Base-by-base conservation (phyloP, 2,888 invertebrate species). In the Arrhopalites spinosus region DNA sequence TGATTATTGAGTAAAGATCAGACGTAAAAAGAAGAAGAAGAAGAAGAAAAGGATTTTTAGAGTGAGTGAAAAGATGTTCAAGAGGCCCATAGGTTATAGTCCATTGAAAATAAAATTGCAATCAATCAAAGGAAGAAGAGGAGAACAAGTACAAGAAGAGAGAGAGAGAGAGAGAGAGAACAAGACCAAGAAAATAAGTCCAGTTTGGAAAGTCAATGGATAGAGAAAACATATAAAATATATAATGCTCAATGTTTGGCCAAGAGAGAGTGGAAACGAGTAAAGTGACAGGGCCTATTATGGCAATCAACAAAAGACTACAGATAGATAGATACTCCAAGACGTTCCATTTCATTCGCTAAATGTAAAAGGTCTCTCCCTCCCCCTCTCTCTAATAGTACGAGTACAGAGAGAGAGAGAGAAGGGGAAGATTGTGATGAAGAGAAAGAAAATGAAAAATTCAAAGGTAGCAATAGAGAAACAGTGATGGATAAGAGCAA, bases 401-500 rank as follows among this genome's bases (percentile, higher is more conserved):
- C 8, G n/a, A 20, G 8, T 17, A 23, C n/a, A 3, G 3, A 17
- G 20, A 50, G 50, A n/a, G 3, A 15, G 50, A 50, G 27, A 5
- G 27, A 1, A 59, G 63, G 27, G 64, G 56, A 64, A 70, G 74
- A 76, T 66, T 66, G 74, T 63, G 68, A 72, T 59, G 72, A 73
- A 59, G 67, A 74, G 76, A 67, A 74, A 75, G 74, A 67, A 78
- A 78, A 81, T 80, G 79, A 81, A 80, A 81, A 81, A 81, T 80
- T 81, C 79, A 81, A 81, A 78, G 77, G 78, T 76, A 80, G 76
- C 53, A 68, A 67, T 63, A 77, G 68, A 77, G 76, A 78, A 77
- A 77, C 78, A 81, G 78, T 81, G 81, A 81, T 81, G 79, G 81
- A 81, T 79, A 78, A 75, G 78, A 77, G 77, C 50, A 56, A n/a